phyloP scores from a whole-genome alignment of 2,888 invertebrate species.

The Teleogryllus oceanicus region DNA sequence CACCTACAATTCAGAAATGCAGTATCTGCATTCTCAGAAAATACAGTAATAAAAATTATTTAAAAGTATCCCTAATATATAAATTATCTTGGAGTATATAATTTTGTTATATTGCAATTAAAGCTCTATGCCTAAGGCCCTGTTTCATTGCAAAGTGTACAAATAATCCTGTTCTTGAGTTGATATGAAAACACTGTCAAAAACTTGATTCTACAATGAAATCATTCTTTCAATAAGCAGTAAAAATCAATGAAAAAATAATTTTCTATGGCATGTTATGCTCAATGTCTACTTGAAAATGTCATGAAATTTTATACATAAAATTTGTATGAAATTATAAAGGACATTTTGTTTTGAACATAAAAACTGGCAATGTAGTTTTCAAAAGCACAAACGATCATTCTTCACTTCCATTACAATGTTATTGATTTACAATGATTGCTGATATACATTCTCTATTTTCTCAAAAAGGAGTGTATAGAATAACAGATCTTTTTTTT shows the following conservation, averaged over 20 bases:
- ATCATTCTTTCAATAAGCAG: not conserved
- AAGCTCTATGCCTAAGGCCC: constrained; percentile 33
- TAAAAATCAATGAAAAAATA: not conserved
- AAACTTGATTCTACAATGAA: not conserved
- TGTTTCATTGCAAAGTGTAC: constrained; percentile 36
- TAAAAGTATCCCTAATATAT: constrained; percentile 24
- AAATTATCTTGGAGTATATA: not conserved
- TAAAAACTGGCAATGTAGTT: constrained; percentile 9
- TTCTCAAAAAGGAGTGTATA: too few relatives aligned
- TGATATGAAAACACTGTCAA: constrained; percentile 18
- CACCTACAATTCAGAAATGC: constrained; percentile 12
- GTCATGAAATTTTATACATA: not conserved
- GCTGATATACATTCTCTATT: too few relatives aligned
- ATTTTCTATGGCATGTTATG: not conserved
- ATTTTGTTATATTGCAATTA: constrained; percentile 21
- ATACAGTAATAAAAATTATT: constrained; percentile 22
- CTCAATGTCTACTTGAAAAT: constrained; percentile 8
- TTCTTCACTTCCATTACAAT: too few relatives aligned
- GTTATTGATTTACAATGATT: too few relatives aligned
- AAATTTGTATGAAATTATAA: not conserved
- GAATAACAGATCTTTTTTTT: too few relatives aligned
- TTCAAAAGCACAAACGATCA: not conserved
- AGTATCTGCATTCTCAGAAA: not conserved
- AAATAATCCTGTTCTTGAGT: constrained; percentile 32
- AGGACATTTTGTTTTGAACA: constrained; percentile 1